phyloP scores from a whole-genome alignment of 2,797 vertebrate genomes.

The Falco rusticolus region DNA sequence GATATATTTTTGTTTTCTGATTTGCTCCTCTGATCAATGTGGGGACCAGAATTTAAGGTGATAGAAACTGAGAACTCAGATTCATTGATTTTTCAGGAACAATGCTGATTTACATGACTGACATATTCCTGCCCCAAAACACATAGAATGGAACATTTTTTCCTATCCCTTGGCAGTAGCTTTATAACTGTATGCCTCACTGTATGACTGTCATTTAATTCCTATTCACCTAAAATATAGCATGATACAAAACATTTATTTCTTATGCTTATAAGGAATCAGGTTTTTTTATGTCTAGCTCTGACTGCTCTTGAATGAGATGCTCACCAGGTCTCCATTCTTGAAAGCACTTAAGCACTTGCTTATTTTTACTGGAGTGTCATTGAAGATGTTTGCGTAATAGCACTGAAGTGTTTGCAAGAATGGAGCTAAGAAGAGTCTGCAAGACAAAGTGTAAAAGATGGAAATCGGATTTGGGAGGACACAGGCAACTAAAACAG shows the following conservation, averaged over 20 bases:
- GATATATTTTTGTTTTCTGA: not conserved
- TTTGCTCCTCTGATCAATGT: not conserved
- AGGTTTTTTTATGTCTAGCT: not conserved
- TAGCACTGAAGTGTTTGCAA: not conserved
- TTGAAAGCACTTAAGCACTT: conserved; percentile 34
- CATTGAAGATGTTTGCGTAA: not conserved
- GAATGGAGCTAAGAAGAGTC: not conserved
- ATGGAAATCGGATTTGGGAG: not conserved
- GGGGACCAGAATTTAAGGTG: not conserved
- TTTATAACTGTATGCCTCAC: not conserved
- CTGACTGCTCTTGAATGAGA: conserved; percentile 13
- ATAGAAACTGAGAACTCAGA: not conserved
- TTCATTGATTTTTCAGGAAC: not conserved
- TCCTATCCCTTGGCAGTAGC: not conserved
- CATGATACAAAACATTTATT: not conserved
- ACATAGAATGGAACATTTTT: not conserved
- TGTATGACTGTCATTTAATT: not conserved
- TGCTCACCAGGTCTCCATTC: conserved; percentile 4
- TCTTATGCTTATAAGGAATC: not conserved
- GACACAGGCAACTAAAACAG: not conserved
- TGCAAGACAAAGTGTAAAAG: not conserved
- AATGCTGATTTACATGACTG: not conserved
- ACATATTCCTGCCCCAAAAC: not conserved
- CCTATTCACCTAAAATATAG: not conserved
- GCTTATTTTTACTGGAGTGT: conserved; percentile 18